Percentiles rank a stretch among this genome's conserved stretches.
These are phyloP conservation scores for Campylomormyrus tamandua DNA, from an alignment of 2,113 vertebrate species.

Conservation along the genomic window DNA sequence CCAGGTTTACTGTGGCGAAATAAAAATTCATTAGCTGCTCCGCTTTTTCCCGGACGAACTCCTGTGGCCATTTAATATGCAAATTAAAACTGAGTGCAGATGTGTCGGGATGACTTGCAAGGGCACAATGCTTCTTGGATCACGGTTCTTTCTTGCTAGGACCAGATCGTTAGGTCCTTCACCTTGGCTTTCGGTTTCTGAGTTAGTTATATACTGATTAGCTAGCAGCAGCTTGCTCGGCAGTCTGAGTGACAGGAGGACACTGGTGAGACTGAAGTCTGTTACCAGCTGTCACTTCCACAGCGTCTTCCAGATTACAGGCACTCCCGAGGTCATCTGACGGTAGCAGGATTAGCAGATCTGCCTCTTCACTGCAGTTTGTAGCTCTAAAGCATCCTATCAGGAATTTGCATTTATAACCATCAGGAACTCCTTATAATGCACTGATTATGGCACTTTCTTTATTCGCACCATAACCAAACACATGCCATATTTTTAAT, in stretches of 20 bases:
- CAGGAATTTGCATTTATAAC: neutral
- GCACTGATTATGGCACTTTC: neutral
- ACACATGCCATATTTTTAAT: neutral
- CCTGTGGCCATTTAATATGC: neutral
- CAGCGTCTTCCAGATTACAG: neutral
- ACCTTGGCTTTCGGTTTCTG: neutral
- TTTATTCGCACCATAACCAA: neutral
- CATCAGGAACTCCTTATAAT: neutral
- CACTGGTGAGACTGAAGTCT: neutral
- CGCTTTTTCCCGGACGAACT: neutral
- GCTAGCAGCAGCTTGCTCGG: neutral
- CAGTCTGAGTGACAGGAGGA: neutral
- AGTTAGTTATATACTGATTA: slow-evolving; percentile 8
- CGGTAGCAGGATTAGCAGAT: neutral
- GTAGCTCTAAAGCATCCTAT: neutral
- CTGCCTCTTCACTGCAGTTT: neutral
- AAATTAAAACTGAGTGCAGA: neutral
- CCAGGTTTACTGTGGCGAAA: neutral
- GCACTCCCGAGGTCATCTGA: neutral
- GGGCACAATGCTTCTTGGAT: neutral
- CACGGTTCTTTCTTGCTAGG: neutral
- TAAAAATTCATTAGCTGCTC: slow-evolving; percentile 6
- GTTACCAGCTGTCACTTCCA: neutral
- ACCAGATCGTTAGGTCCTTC: neutral
- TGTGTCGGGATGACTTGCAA: neutral